These are phyloP conservation scores for Bombylius major DNA, from an alignment of 2,888 invertebrate genomes.

Conservation along the genomic window DNA sequence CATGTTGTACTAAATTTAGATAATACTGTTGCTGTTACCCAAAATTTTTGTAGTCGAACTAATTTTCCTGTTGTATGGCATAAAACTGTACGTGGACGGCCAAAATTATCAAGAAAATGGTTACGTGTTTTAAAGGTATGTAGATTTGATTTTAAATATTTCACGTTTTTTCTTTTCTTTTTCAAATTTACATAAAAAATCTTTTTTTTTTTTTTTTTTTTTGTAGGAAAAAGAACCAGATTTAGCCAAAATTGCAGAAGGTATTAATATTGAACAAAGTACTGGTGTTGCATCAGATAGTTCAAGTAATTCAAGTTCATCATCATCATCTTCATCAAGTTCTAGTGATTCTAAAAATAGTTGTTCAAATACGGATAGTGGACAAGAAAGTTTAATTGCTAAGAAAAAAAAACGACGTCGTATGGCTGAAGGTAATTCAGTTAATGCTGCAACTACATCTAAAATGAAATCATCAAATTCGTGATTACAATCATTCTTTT, in stretches of 20 bases:
- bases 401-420: conserved; percentile 54
- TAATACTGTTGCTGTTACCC: conserved; percentile 92
- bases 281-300: conserved; percentile 92
- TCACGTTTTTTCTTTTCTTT: too few species aligned
- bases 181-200: neutral
- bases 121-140: conserved; percentile 45
- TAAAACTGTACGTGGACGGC: conserved; percentile 89
- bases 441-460: neutral
- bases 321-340: conserved; percentile 60
- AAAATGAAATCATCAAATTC: neutral
- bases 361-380: conserved; percentile 59
- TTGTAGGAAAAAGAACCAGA: conserved; percentile 57
- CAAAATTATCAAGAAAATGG: conserved; percentile 93
- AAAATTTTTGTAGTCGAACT: conserved; percentile 90
- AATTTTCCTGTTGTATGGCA: conserved; percentile 99
- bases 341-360: conserved; percentile 44
- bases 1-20: conserved; percentile 97
- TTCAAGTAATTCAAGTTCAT: conserved; percentile 67
- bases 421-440: neutral
- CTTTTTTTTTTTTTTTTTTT: neutral
- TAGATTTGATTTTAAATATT: neutral
- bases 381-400: conserved; percentile 78
- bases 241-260: conserved; percentile 63
- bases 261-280: conserved; percentile 70
- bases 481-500: neutral